Conservation (phyloP, 2,888 invertebrate genomes). For the Aleiodes alternator region DNA sequence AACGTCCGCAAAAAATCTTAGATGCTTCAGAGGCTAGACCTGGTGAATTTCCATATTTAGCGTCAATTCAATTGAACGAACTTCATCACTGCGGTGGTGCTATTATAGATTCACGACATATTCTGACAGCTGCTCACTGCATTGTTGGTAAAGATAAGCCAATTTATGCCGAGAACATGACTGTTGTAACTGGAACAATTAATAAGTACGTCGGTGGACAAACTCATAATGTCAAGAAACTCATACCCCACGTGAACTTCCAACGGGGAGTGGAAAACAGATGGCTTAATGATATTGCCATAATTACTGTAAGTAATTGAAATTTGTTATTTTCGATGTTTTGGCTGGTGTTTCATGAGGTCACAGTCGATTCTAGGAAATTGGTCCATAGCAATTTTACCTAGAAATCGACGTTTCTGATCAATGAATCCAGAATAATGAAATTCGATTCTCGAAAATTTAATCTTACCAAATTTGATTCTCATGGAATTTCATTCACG, state of each 20-base stretch:
- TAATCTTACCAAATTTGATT: too few relatives aligned
- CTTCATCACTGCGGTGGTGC: slow-evolving; percentile 60
- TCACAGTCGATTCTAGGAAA: too few relatives aligned
- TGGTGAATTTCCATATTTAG: slow-evolving; percentile 58
- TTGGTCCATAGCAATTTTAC: too few relatives aligned
- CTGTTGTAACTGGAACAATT: slow-evolving; percentile 49
- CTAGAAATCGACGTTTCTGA: too few relatives aligned
- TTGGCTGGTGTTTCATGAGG: too few relatives aligned
- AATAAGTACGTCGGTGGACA: slow-evolving; percentile 47
- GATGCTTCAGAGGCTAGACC: slow-evolving; percentile 51
- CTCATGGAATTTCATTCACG: too few relatives aligned
- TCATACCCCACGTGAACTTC: slow-evolving; percentile 50
- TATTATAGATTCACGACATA: slow-evolving; percentile 57
- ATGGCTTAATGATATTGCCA: slow-evolving; percentile 52
- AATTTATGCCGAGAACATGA: slow-evolving; percentile 47
- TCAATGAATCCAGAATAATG: too few relatives aligned
- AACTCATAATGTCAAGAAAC: slow-evolving; percentile 47
- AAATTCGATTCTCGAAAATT: too few relatives aligned
- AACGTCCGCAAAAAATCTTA: slow-evolving; percentile 42
- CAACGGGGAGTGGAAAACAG: slow-evolving; percentile 15
- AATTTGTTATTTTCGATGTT: too few relatives aligned
- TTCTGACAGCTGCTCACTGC: slow-evolving; percentile 64
- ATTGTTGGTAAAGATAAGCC: slow-evolving; percentile 39
- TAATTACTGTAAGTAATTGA: slow-evolving; percentile 46
- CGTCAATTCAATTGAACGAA: slow-evolving; percentile 50